Evolutionary conservation across 2,113 vertebrate genomes (phyloP).

Genomic region (Sturnira hondurensis): DNA sequence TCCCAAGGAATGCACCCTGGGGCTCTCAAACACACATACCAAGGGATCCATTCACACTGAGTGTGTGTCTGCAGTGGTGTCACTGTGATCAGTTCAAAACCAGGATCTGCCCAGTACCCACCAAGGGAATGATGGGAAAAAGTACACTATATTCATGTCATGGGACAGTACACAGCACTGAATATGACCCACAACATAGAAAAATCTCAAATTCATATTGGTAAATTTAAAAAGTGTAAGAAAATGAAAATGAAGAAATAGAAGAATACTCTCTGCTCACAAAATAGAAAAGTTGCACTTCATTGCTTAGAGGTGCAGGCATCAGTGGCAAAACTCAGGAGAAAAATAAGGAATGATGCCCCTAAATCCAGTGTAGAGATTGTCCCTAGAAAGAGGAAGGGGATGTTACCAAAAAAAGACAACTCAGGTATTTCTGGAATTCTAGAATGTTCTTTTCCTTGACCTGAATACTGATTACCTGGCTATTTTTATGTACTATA

Average conservation of each 20-base stretch:
- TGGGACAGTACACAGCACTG: fast-evolving
- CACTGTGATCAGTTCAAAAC: not conserved
- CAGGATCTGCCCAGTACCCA: not conserved
- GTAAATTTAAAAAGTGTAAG: not conserved
- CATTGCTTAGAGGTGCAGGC: not conserved
- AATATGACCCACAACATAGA: fast-evolving
- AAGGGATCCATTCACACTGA: not conserved
- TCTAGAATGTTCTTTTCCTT: not conserved
- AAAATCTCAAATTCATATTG: not conserved
- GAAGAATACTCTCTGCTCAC: not conserved
- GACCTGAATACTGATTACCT: too few relatives aligned
- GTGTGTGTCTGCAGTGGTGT: too few relatives aligned
- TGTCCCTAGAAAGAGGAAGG: not conserved
- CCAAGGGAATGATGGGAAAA: not conserved
- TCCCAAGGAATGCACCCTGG: not conserved
- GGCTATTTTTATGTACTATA: not conserved
- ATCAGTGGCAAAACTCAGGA: not conserved
- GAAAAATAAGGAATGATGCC: not conserved
- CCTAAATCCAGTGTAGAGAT: not conserved
- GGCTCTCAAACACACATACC: not conserved
- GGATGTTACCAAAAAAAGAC: not conserved
- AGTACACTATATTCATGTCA: fast-evolving
- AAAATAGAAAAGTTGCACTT: not conserved
- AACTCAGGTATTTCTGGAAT: not conserved
- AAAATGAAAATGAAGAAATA: not conserved